Evolutionary conservation across 2,888 invertebrate genomes (phyloP), one percentile per base, ranked within the genome.

Genomic region (Aporophyla lueneburgensis): DNA sequence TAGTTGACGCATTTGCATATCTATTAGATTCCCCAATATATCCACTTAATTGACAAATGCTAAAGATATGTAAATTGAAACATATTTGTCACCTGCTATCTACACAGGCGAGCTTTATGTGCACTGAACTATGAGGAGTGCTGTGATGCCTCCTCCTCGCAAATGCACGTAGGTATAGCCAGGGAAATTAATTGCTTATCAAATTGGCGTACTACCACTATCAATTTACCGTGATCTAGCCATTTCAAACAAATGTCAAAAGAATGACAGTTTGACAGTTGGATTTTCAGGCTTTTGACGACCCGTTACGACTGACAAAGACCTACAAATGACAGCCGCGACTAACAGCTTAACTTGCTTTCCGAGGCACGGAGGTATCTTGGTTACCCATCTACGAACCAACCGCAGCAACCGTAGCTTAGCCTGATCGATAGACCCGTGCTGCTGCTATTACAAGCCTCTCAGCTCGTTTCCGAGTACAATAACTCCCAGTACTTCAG

Each of bases 11-110:
- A 73, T 78, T 62, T 56, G 33, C 43, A 80, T 67, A 58, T 27
- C 33, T 49, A 74, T 65, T 53, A 59, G 33, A 59, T 24, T 27
- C 27, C 54, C 27, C 43, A 6, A 81, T 76, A 51, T 68, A 72
- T 65, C 59, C 59, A 21, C 58, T 49, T 72, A 71, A 69, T 71
- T 58, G 54, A 6, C 51, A n/a, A 63, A 75, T 53, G 59, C 59
- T 75, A 62, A 71, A 78, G 65, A 74, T 79, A 84, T 81, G 81
- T 59, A 79, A 86, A 86, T 86, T 77, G 76, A 81, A 84, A 76
- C 86, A 78, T 86, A 85, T 86, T 86, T 84, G 78, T 78, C 85
- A 75, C 61, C 33, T 73, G 69, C 49, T 81, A 84, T 71, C 84
- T 75, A 77, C 51, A 56, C 65, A 46, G 33, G 51, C 62, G 49